These are phyloP conservation scores for Dryocosmus kuriphilus DNA, from an alignment of 2,888 invertebrate genomes.

Conservation along the genomic window DNA sequence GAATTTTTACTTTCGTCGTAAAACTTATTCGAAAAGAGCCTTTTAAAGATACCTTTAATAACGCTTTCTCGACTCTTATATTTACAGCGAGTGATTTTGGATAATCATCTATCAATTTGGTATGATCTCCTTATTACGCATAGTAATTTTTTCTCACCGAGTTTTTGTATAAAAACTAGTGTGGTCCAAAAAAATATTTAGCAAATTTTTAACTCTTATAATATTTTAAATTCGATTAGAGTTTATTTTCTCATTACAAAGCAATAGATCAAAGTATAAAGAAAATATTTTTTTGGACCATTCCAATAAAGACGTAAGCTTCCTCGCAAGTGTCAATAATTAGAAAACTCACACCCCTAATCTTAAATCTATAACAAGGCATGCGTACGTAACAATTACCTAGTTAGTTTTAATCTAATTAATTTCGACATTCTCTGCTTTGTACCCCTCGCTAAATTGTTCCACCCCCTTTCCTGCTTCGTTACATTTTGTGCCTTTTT, in stretches of 20 bases:
- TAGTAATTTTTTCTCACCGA: not conserved
- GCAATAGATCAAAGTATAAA: not conserved
- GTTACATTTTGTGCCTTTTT: conserved; percentile 59
- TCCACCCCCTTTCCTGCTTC: conserved; percentile 28
- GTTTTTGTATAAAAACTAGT: not conserved
- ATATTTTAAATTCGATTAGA: not conserved
- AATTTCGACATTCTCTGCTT: not conserved
- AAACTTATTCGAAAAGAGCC: not conserved
- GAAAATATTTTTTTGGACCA: conserved; percentile 20
- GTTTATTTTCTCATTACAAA: not conserved
- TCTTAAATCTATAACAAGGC: conserved; percentile 29
- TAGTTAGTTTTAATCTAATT: conserved; percentile 20
- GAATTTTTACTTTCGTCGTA: conserved; percentile 21
- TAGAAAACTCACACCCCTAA: conserved; percentile 16
- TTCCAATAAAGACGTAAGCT: not conserved
- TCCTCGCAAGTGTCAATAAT: not conserved
- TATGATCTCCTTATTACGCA: conserved; percentile 8
- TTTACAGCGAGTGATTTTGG: conserved; percentile 29
- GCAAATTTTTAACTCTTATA: not conserved
- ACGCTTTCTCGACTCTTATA: conserved; percentile 22
- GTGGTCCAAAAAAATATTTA: conserved; percentile 22
- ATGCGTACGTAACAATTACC: conserved; percentile 25
- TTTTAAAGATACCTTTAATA: conserved; percentile 18
- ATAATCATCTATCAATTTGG: conserved; percentile 12
- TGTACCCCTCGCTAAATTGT: not conserved